Evolutionary conservation across 2,797 vertebrate species (phyloP).

Genomic region (Siniperca undulata): DNA sequence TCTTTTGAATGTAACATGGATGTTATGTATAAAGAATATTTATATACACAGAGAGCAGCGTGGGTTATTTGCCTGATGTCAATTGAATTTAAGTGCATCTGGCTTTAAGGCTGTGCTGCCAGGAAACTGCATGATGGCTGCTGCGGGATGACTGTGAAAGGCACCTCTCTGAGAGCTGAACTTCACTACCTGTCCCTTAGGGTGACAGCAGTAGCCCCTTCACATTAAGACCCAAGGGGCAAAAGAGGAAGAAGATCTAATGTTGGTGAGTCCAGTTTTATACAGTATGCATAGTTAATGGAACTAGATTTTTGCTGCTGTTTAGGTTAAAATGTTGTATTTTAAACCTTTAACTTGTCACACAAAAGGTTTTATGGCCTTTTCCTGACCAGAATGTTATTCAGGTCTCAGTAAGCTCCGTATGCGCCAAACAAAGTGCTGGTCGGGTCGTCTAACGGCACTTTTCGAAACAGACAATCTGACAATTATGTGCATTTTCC

Average conservation of each 20-base stretch:
- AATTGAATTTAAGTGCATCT: neutral
- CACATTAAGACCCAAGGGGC: neutral
- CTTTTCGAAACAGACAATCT: too few species aligned
- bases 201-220: neutral
- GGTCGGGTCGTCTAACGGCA: too few species aligned
- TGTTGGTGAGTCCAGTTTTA: neutral
- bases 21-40: conserved; percentile 76
- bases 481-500: too few species aligned
- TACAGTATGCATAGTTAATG: neutral
- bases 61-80: conserved; percentile 16
- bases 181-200: neutral
- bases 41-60: conserved; percentile 62
- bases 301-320: too few species aligned
- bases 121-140: neutral
- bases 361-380: neutral
- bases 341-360: neutral
- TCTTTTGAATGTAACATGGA: conserved; percentile 70
- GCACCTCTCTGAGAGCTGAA: neutral
- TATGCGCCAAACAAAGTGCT: too few species aligned
- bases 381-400: too few species aligned
- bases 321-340: too few species aligned
- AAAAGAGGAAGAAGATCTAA: neutral
- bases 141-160: too few species aligned
- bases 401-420: too few species aligned
- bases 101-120: neutral